These are phyloP conservation scores for Burhinus oedicnemus DNA, from an alignment of 2,113 vertebrate species.

Conservation along the genomic window DNA sequence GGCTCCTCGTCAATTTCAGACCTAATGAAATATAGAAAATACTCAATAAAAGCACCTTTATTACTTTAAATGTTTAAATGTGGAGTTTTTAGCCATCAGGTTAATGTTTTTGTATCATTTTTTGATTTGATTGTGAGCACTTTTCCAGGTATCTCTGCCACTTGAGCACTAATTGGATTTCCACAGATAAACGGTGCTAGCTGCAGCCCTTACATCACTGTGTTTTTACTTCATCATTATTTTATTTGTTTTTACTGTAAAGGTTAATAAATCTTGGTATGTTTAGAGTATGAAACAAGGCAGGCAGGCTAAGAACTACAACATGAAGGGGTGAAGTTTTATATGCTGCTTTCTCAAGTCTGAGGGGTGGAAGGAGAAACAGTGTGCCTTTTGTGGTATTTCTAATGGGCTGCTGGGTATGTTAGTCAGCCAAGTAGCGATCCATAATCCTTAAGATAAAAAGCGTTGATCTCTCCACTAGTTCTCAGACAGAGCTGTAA, in stretches of 20 bases:
- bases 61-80: conserved; percentile 85
- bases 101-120: conserved; percentile 91
- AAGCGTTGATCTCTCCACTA: conserved; percentile 68
- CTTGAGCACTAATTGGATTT: conserved; percentile 96
- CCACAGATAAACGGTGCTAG: conserved; percentile 92
- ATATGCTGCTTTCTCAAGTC: conserved; percentile 47
- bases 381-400: conserved; percentile 30
- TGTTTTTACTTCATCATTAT: conserved; percentile 78
- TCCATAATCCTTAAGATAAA: conserved; percentile 70
- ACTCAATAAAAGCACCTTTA: conserved; percentile 84
- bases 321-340: not conserved
- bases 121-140: conserved; percentile 97
- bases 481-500: conserved; percentile 64
- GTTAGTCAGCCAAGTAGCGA: conserved; percentile 33
- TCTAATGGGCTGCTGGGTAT: conserved; percentile 58
- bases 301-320: conserved; percentile 44
- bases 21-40: conserved; percentile 85
- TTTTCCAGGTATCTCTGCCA: conserved; percentile 96
- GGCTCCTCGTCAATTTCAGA: conserved; percentile 77
- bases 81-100: conserved; percentile 86
- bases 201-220: conserved; percentile 81
- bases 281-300: conserved; percentile 71
- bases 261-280: conserved; percentile 81
- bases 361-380: conserved; percentile 14
- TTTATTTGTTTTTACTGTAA: conserved; percentile 87